These are phyloP conservation scores for Hydractinia echinata DNA, from an alignment of 30 jellyfish, hydroid and myxozoan genomes.

Conservation along the genomic window DNA sequence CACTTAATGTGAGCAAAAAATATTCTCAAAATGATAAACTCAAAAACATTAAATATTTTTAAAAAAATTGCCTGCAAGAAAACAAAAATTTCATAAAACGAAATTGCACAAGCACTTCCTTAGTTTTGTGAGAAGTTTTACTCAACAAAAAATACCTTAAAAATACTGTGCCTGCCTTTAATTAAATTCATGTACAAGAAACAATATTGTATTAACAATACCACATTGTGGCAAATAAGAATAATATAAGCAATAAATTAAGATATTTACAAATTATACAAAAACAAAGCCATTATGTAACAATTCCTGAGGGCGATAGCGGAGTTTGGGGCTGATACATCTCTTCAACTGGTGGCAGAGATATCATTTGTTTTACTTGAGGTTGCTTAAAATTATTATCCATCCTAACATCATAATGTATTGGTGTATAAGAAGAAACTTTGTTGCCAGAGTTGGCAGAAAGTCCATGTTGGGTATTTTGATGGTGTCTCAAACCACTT, in stretches of 20 bases:
- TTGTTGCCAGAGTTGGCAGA: not conserved
- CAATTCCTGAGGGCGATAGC: conserved; percentile 22
- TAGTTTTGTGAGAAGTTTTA: too few species aligned
- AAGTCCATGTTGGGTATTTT: conserved; percentile 67
- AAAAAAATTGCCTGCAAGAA: conserved; percentile 11
- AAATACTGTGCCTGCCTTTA: too few species aligned
- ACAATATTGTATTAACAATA: not conserved
- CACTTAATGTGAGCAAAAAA: too few species aligned
- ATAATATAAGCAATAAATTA: not conserved
- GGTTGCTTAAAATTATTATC: conserved; percentile 33
- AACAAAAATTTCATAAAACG: not conserved
- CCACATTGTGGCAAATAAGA: not conserved
- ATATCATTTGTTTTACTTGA: not conserved
- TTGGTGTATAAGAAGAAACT: conserved; percentile 13
- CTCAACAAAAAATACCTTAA: too few species aligned
- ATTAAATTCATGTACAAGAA: too few species aligned
- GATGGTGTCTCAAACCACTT: conserved; percentile 95
- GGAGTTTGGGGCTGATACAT: conserved; percentile 38
- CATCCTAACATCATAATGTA: conserved; percentile 13
- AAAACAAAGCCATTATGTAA: not conserved
- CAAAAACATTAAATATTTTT: not conserved
- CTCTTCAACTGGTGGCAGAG: conserved; percentile 27
- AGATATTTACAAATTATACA: not conserved
- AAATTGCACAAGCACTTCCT: too few species aligned
- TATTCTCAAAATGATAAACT: too few species aligned